Conservation (phyloP, 2,113 vertebrate genomes). For the Chaetura pelagica region DNA sequence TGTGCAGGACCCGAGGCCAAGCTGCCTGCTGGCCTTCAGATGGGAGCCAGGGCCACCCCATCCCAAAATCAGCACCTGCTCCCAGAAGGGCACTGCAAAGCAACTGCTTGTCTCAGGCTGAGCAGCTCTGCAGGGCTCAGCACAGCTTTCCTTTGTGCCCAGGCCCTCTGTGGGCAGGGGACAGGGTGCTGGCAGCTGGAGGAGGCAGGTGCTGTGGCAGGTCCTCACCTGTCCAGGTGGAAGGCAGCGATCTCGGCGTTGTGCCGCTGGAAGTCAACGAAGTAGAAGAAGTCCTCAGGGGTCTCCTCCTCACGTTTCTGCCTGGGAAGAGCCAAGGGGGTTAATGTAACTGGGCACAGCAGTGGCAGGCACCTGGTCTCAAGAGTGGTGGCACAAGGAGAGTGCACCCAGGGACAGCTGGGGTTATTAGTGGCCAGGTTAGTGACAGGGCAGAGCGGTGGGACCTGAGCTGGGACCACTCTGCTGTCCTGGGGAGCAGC, state of each 20-base stretch:
- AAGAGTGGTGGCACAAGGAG: accelerated
- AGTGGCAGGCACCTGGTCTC: background rate
- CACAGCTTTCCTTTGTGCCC: accelerated
- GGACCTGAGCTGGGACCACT: background rate
- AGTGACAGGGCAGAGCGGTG: no score
- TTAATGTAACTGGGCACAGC: accelerated
- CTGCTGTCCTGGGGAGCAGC: background rate
- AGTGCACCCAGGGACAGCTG: background rate
- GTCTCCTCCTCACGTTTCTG: slow-evolving; percentile 93
- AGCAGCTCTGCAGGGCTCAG: background rate
- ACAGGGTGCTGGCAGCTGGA: background rate
- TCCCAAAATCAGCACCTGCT: background rate
- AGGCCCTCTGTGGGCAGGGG: accelerated
- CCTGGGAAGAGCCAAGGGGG: slow-evolving; percentile 71
- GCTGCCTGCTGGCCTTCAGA: background rate
- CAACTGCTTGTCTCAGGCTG: accelerated
- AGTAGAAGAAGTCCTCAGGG: slow-evolving; percentile 92
- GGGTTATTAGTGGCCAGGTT: accelerated
- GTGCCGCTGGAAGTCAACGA: slow-evolving; percentile 95
- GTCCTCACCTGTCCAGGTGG: slow-evolving; percentile 91
- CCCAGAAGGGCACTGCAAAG: background rate
- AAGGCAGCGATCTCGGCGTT: slow-evolving; percentile 97
- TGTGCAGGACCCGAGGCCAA: accelerated
- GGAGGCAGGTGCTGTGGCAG: background rate
- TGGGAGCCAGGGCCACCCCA: background rate